phyloP scores from a whole-genome alignment of 2,797 vertebrate genomes.

The Austrolebias charrua region DNA sequence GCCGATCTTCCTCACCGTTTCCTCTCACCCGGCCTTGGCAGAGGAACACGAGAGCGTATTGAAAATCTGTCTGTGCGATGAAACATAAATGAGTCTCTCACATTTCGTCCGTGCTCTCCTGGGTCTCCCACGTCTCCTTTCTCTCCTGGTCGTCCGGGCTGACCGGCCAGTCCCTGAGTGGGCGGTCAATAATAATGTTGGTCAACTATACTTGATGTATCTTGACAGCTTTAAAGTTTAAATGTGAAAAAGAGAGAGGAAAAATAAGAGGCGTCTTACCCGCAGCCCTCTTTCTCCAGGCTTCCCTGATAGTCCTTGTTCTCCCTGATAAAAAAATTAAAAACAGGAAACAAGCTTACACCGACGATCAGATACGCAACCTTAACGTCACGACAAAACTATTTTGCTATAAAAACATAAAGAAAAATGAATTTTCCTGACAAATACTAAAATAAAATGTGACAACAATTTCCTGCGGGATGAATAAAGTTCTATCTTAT shows the following conservation, averaged over 20 bases:
- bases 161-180: slow-evolving; percentile 84
- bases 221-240: slow-evolving; percentile 7
- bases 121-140: slow-evolving; percentile 91
- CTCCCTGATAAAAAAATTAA: slow-evolving; percentile 78
- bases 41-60: slow-evolving; percentile 30
- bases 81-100: slow-evolving; percentile 72
- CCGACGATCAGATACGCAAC: neutral
- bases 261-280: slow-evolving; percentile 70
- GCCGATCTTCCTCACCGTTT: slow-evolving; percentile 28
- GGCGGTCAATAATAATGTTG: slow-evolving; percentile 7
- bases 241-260: neutral
- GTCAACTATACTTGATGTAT: slow-evolving; percentile 19
- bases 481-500: no score
- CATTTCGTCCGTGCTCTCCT: slow-evolving; percentile 90
- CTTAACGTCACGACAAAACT: neutral
- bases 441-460: neutral
- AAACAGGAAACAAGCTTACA: slow-evolving; percentile 1
- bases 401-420: no score
- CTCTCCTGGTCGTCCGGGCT: slow-evolving; percentile 81
- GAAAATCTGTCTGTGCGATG: slow-evolving; percentile 54
- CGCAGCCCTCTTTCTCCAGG: slow-evolving; percentile 89
- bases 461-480: no score
- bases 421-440: neutral
- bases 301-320: slow-evolving; percentile 88
- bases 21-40: slow-evolving; percentile 25